These are phyloP conservation scores for Drepana falcataria DNA, from an alignment of 2,888 invertebrate species.

Conservation along the genomic window DNA sequence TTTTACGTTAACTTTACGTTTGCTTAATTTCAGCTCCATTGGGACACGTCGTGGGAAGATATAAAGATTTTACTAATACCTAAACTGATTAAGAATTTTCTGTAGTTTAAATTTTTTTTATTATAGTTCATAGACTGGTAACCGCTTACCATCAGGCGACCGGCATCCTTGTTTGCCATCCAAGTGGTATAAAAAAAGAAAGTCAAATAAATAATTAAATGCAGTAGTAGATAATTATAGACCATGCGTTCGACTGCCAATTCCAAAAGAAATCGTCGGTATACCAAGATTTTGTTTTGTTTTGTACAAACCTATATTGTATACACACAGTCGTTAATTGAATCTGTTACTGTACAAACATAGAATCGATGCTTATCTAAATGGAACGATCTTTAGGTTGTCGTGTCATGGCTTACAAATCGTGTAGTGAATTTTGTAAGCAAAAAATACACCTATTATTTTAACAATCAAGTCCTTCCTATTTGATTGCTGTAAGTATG, in stretches of 20 bases:
- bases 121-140: too few species aligned
- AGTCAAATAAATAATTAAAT: constrained; percentile 10
- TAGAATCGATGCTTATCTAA: not conserved
- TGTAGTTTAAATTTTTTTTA: too few species aligned
- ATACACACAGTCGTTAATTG: not conserved
- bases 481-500: too few species aligned
- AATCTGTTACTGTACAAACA: not conserved
- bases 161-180: too few species aligned
- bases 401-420: not conserved
- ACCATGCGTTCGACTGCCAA: constrained; percentile 22
- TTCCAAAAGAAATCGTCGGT: constrained; percentile 16
- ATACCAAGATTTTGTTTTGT: constrained; percentile 24
- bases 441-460: not conserved
- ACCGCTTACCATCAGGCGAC: too few species aligned
- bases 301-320: not conserved
- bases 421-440: not conserved
- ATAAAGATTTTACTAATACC: too few species aligned
- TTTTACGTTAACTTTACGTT: too few species aligned
- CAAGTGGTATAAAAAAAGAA: constrained; percentile 2
- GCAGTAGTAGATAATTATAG: constrained; percentile 22
- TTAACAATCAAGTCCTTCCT: too few species aligned
- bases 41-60: too few species aligned
- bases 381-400: not conserved
- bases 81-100: too few species aligned
- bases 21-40: too few species aligned